Evolutionary conservation across 2,797 vertebrate genomes (phyloP).

Genomic region (Furcifer pardalis): DNA sequence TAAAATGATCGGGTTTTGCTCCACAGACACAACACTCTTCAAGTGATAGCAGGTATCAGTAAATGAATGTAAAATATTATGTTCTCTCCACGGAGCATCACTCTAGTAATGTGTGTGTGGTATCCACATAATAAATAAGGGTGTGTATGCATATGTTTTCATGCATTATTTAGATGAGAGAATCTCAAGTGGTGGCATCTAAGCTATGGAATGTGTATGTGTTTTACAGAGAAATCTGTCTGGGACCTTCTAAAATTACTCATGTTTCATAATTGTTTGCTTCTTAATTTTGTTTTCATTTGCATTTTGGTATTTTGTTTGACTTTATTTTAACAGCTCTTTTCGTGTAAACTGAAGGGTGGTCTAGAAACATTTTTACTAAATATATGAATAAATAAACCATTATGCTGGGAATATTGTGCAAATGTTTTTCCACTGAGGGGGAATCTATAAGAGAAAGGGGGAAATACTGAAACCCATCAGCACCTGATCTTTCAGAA

Average conservation of each 20-base stretch:
- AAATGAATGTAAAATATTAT: background rate
- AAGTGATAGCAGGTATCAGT: background rate
- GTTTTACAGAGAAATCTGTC: background rate
- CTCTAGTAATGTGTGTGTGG: background rate
- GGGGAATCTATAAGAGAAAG: background rate
- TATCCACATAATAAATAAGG: background rate
- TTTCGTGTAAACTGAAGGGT: background rate
- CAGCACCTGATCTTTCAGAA: background rate
- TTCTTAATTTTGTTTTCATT: background rate
- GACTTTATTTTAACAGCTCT: background rate
- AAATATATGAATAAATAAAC: background rate
- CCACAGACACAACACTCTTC: background rate
- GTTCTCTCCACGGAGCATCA: background rate
- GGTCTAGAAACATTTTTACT: background rate
- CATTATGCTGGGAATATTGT: background rate
- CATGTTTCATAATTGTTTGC: background rate
- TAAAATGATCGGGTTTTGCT: background rate
- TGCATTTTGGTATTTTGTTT: background rate
- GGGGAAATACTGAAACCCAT: background rate
- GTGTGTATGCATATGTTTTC: background rate
- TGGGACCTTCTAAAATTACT: background rate
- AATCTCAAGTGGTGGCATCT: background rate
- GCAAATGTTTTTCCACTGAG: background rate
- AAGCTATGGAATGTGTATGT: background rate
- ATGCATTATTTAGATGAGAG: background rate